These are phyloP conservation scores for Anthoptus insignis DNA, from an alignment of 2,888 invertebrate genomes.

Conservation along the genomic window DNA sequence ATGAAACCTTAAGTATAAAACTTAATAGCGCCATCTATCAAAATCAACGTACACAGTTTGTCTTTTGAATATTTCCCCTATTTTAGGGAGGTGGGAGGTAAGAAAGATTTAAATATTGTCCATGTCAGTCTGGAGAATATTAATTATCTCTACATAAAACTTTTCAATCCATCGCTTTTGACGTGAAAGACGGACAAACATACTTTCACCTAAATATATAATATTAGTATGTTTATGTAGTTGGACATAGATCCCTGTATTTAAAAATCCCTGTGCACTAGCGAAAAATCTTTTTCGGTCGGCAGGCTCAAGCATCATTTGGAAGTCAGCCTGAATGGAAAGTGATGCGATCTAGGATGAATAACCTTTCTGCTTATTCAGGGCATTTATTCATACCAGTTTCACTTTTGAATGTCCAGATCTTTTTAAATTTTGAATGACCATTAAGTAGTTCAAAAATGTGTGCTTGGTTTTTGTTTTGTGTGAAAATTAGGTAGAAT, in stretches of 20 bases:
- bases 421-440: conserved; percentile 8
- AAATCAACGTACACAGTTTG: too few relatives aligned
- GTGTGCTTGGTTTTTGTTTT: neutral
- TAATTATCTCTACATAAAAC: too few relatives aligned
- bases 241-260: conserved; percentile 26
- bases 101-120: too few relatives aligned
- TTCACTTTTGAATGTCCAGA: conserved; percentile 33
- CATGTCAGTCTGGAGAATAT: too few relatives aligned
- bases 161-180: too few relatives aligned
- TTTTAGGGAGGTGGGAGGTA: too few relatives aligned
- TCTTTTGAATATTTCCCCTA: too few relatives aligned
- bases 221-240: too few relatives aligned
- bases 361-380: conserved; percentile 11
- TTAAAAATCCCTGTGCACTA: conserved; percentile 12
- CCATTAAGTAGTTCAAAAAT: neutral
- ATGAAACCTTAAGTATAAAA: too few relatives aligned
- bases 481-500: neutral
- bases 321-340: conserved; percentile 15
- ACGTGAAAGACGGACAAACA: too few relatives aligned
- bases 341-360: neutral
- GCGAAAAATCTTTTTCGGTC: conserved; percentile 15
- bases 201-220: too few relatives aligned
- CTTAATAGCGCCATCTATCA: too few relatives aligned
- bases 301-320: conserved; percentile 12
- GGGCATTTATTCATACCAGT: neutral